These are phyloP conservation scores for Drosophila hydei DNA, from an alignment of 1,140 invertebrate species.

Conservation along the genomic window DNA sequence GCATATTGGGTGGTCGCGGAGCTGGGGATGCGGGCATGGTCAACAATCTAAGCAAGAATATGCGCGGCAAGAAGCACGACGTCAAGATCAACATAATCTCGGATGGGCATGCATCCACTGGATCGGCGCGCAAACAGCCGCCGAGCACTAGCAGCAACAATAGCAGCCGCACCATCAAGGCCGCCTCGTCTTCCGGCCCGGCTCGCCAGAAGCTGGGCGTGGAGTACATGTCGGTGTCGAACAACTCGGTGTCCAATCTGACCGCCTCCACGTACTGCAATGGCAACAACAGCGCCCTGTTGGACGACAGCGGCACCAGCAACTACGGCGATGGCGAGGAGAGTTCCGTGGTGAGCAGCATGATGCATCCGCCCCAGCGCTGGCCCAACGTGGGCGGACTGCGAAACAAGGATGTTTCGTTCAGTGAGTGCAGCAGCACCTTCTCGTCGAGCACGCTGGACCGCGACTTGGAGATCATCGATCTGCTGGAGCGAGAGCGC, in stretches of 20 bases:
- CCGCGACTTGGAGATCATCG: conserved; percentile 81
- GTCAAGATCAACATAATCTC: conserved; percentile 81
- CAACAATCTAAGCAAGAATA: conserved; percentile 68
- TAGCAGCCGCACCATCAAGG: conserved; percentile 35
- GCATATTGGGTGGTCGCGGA: conserved; percentile 41
- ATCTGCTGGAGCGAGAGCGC: conserved; percentile 78
- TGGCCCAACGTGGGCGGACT: conserved; percentile 47
- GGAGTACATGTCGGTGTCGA: conserved; percentile 59
- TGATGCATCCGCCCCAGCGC: conserved; percentile 70
- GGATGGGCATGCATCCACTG: conserved; percentile 50
- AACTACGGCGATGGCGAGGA: conserved; percentile 80
- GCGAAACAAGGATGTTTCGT: conserved; percentile 70
- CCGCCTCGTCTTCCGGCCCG: not conserved
- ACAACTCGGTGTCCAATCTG: conserved; percentile 74
- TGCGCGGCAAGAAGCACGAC: conserved; percentile 76
- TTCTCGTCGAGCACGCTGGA: conserved; percentile 79
- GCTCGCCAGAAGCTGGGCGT: conserved; percentile 46
- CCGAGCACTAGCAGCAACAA: conserved; percentile 39
- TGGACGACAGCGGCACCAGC: conserved; percentile 75
- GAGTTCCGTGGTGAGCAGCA: conserved; percentile 79
- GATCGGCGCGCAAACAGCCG: conserved; percentile 29
- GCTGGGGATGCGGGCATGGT: conserved; percentile 65
- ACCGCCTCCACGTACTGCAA: conserved; percentile 80
- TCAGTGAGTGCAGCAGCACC: conserved; percentile 78
- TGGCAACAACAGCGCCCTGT: conserved; percentile 47